These are phyloP conservation scores for Aquatica leii DNA, from an alignment of 2,888 invertebrate species.

Conservation along the genomic window DNA sequence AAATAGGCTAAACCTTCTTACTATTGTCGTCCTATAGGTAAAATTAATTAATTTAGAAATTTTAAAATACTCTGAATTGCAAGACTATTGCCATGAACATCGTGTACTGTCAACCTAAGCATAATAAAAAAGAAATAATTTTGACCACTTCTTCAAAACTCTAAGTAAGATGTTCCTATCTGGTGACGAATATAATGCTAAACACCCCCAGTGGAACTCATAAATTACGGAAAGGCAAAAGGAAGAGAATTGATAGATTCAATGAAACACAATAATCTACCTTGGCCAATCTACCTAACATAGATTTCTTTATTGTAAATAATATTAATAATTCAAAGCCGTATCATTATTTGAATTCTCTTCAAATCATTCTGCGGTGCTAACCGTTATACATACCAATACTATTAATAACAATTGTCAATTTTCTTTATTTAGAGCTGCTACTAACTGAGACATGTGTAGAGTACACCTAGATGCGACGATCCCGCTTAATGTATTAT, in stretches of 20 bases:
- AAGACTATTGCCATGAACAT: background rate
- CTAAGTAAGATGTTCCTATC: too few species aligned
- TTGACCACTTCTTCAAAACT: background rate
- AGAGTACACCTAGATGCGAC: background rate
- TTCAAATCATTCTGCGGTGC: background rate
- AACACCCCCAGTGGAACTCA: background rate
- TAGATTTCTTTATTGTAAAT: background rate
- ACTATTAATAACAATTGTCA: background rate
- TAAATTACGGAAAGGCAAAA: background rate
- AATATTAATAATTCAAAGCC: background rate
- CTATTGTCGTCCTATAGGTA: too few species aligned
- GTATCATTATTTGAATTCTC: too few species aligned
- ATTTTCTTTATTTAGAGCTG: background rate
- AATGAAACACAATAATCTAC: background rate
- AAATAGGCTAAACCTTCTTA: background rate
- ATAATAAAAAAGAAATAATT: background rate
- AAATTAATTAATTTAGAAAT: too few species aligned
- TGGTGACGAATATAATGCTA: too few species aligned
- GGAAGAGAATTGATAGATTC: background rate
- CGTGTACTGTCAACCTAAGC: background rate
- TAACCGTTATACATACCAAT: background rate
- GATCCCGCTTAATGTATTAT: background rate
- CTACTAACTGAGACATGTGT: background rate
- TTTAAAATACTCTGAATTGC: background rate
- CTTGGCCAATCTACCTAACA: background rate